These are phyloP conservation scores for Odontothrips loti DNA, from an alignment of 2,888 invertebrate genomes.

Conservation along the genomic window DNA sequence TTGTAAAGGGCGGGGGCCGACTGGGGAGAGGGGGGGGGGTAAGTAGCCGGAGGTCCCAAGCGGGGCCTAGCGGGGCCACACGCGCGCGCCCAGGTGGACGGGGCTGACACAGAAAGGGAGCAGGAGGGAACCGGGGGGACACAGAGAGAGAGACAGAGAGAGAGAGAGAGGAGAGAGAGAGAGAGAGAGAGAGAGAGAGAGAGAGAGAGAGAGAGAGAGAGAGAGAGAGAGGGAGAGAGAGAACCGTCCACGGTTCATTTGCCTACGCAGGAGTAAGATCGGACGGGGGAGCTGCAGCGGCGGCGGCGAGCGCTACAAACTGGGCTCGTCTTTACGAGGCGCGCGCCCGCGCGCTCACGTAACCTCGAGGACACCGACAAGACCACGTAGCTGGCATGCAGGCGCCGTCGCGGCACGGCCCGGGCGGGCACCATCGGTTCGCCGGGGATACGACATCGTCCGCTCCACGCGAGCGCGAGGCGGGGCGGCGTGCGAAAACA, in stretches of 20 bases:
- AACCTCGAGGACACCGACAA: not conserved
- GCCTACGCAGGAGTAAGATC: not conserved
- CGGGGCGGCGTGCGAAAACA: no score
- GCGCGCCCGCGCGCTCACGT: not conserved
- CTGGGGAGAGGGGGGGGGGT: no score
- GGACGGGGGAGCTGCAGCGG: not conserved
- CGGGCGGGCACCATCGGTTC: no score
- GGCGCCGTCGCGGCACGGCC: no score
- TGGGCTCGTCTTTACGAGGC: conserved; percentile 4
- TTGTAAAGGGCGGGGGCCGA: no score
- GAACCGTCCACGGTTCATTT: not conserved
- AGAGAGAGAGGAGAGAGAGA: not conserved
- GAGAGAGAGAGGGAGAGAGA: not conserved
- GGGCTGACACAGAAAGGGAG: not conserved
- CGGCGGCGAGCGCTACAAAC: not conserved
- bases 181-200: not conserved
- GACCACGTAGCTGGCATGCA: no score
- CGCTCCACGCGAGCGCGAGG: no score
- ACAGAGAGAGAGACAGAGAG: not conserved
- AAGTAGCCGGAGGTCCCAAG: no score
- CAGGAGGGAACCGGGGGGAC: not conserved
- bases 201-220: not conserved
- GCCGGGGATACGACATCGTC: no score
- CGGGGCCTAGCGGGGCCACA: no score
- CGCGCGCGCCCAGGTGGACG: not conserved